Evolutionary conservation across 2,888 invertebrate species (phyloP).

Genomic region (Eilema caniola): DNA sequence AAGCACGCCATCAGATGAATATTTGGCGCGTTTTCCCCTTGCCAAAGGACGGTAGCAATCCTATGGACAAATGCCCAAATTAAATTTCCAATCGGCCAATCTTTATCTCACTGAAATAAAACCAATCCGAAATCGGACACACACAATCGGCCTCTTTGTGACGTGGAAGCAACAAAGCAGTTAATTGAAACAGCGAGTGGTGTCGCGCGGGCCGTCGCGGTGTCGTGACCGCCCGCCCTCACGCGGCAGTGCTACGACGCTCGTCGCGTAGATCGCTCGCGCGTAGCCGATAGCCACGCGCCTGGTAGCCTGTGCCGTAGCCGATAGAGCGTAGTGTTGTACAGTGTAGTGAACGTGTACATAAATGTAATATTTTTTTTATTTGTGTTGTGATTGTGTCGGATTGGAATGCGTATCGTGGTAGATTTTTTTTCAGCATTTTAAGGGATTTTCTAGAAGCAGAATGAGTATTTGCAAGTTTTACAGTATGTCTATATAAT

Average conservation of each 20-base stretch:
- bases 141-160: conserved; percentile 58
- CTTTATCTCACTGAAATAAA: conserved; percentile 19
- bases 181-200: conserved; percentile 79
- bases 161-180: conserved; percentile 79
- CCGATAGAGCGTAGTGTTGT: conserved; percentile 58
- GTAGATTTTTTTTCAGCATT: conserved; percentile 15
- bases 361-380: conserved; percentile 66
- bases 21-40: background rate
- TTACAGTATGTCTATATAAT: conserved; percentile 35
- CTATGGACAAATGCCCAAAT: background rate
- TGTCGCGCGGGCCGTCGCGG: conserved; percentile 58
- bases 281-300: conserved; percentile 70
- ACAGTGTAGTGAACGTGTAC: conserved; percentile 69
- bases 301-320: too few relatives aligned
- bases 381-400: conserved; percentile 58
- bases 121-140: conserved; percentile 41
- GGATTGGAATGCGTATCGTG: conserved; percentile 57
- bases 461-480: conserved; percentile 30
- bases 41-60: background rate
- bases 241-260: conserved; percentile 82
- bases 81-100: background rate
- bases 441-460: conserved; percentile 19
- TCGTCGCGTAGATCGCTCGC: conserved; percentile 80
- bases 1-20: background rate
- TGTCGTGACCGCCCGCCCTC: conserved; percentile 54